phyloP scores from a whole-genome alignment of 2,888 invertebrate species.

The Digitonthophagus gazella region DNA sequence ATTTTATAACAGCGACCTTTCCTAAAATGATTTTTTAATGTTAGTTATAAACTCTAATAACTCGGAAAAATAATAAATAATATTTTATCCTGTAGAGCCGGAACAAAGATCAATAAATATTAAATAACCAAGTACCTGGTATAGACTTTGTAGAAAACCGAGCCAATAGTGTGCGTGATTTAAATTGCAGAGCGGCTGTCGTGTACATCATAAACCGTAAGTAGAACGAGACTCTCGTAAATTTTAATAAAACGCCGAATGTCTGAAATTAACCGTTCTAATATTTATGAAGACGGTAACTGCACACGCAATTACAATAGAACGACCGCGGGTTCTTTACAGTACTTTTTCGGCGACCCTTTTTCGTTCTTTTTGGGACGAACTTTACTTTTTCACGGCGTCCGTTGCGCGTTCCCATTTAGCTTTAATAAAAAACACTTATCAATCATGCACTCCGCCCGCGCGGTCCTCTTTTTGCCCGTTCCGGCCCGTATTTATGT shows the following conservation, averaged over 20 bases:
- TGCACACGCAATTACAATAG: conserved; percentile 17
- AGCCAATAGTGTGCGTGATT: background rate
- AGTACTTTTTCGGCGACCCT: background rate
- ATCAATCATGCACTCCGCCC: conserved; percentile 13
- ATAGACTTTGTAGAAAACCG: no score
- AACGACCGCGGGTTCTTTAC: background rate
- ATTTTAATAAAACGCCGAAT: conserved; percentile 15
- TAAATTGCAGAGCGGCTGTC: background rate
- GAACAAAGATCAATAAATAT: no score
- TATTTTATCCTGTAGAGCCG: no score
- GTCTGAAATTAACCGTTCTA: conserved; percentile 14
- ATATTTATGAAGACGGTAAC: conserved; percentile 16
- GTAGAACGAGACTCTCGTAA: conserved; percentile 6
- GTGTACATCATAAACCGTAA: conserved; percentile 30
- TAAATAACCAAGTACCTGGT: no score
- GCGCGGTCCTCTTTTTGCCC: background rate
- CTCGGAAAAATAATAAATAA: no score
- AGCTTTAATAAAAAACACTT: conserved; percentile 14
- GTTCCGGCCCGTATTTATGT: conserved; percentile 4
- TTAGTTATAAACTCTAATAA: no score
- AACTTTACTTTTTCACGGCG: background rate
- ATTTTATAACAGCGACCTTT: no score
- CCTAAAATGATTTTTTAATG: no score
- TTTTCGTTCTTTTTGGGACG: background rate
- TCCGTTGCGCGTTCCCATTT: background rate